Conservation (phyloP, 92 coral and sea anemone species). For the Desmophyllum pertusum region DNA sequence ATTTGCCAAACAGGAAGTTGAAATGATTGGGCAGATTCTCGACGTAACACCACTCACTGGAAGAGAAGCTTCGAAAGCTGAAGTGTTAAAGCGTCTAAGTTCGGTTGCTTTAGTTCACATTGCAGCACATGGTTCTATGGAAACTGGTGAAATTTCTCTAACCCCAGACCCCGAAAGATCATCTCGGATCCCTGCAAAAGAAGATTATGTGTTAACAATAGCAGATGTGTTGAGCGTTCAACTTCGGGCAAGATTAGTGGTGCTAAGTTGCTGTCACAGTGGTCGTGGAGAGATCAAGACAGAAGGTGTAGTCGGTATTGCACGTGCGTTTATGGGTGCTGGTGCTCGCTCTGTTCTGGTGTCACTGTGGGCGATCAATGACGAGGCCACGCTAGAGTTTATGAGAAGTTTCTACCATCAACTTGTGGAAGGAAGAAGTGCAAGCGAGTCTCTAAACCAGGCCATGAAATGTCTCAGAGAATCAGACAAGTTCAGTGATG, state of each 20-base stretch:
- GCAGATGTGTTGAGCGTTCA: slow-evolving; percentile 19
- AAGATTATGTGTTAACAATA: slow-evolving; percentile 24
- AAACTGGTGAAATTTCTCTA: slow-evolving; percentile 41
- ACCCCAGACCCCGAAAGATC: neutral
- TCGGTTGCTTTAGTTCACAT: slow-evolving; percentile 10
- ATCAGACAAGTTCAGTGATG: slow-evolving; percentile 5
- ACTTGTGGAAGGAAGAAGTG: neutral
- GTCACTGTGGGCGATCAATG: slow-evolving; percentile 16
- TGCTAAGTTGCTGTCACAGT: slow-evolving; percentile 37
- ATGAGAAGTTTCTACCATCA: slow-evolving; percentile 6
- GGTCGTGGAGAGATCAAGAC: slow-evolving; percentile 22
- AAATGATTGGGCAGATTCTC: slow-evolving; percentile 13
- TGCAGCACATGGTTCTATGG: slow-evolving; percentile 34
- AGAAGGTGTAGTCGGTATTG: slow-evolving; percentile 24
- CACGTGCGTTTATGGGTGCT: slow-evolving; percentile 5
- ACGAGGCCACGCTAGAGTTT: slow-evolving; percentile 17
- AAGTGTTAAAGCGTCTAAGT: slow-evolving; percentile 1
- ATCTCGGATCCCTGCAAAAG: neutral
- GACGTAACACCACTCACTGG: neutral
- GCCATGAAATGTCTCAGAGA: slow-evolving; percentile 7
- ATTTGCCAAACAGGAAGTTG: slow-evolving; percentile 8
- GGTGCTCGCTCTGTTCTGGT: slow-evolving; percentile 12
- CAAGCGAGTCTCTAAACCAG: slow-evolving; percentile 11
- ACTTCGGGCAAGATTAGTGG: slow-evolving; percentile 31
- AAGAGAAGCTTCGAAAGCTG: slow-evolving; percentile 10